Base-by-base conservation (phyloP, 2,797 vertebrate genomes). In the Amniataba percoides region DNA sequence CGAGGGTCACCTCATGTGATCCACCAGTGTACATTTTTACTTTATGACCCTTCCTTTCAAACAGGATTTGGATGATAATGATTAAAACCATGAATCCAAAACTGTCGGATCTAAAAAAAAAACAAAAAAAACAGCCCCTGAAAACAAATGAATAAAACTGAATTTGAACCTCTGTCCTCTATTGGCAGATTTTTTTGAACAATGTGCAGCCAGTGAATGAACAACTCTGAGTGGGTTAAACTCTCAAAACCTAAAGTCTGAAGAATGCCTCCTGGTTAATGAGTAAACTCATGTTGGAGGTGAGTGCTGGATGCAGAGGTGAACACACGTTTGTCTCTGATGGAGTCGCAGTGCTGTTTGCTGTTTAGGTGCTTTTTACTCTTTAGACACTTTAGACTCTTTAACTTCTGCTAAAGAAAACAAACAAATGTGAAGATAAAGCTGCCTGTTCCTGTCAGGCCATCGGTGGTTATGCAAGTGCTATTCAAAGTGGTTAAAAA, bases 181-280 rank as follows among this genome's bases (percentile, higher is more conserved):
- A 23, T 39, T 25, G 15, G 3, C 11, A 7, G 51, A 43, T 40
- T 62, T 52, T 31, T 31, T 9, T 56, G 4, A 53, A 39, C 7
- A 18, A 9, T 8, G 7, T 0, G 0, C 23, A 64, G 36, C 15
- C 27, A 4, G 48, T 25, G 14, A 62, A 59, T 45, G 21, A 53
- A 10, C 34, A 49, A 39, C 27, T 19, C 18, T 34, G 5, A 0
- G 14, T 27, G 8, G 0, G 48, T 3, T 75, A 71, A 74, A 42
- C 43, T 52, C 25, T 46, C 2, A 25, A 2, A 60, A 34, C 57
- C 11, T 36, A 18, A 19, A 21, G 19, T 45, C 11, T 75, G 56
- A 82, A 25, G 69, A 86, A 74, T 74, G 51, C 61, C 18, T 42
- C 8, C 40, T 5, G 12, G 69, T 79, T 73, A 84, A 78, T 87